These are phyloP conservation scores for Chelonoidis abingdonii DNA, from an alignment of 2,113 vertebrate species.

Conservation along the genomic window DNA sequence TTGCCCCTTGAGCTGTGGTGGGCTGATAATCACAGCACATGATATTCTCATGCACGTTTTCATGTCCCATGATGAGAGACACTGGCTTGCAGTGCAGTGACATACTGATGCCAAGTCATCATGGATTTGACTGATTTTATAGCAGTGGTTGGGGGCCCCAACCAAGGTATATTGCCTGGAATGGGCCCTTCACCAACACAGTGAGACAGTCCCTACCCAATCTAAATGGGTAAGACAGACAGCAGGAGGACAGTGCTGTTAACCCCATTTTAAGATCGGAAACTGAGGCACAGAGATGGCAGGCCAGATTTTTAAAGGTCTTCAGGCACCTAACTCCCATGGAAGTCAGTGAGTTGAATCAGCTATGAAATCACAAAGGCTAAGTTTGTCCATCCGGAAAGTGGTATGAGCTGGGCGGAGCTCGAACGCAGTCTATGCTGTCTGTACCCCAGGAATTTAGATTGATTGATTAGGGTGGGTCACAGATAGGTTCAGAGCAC, in stretches of 20 bases:
- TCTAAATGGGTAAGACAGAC: no score
- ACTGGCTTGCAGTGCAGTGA: not conserved
- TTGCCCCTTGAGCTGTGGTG: not conserved
- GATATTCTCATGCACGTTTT: not conserved
- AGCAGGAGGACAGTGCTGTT: no score
- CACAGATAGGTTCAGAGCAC: not conserved
- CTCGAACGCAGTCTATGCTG: not conserved
- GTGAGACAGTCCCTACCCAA: not conserved
- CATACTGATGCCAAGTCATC: not conserved
- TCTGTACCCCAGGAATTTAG: not conserved
- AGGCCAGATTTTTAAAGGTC: no score
- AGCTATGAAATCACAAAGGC: not conserved
- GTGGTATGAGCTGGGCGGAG: not conserved
- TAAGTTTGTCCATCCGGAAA: not conserved
- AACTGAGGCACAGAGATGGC: no score
- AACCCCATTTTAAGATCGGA: no score
- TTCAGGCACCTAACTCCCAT: no score
- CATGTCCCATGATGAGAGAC: not conserved
- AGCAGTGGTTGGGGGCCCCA: not conserved
- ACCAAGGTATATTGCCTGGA: not conserved
- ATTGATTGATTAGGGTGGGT: not conserved
- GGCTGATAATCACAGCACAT: not conserved
- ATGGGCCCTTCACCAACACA: not conserved
- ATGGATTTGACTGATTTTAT: not conserved
- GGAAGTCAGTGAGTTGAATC: not conserved